Evolutionary conservation across 23 tunicate species (phyloP).

Genomic region (Ascidia mentula): DNA sequence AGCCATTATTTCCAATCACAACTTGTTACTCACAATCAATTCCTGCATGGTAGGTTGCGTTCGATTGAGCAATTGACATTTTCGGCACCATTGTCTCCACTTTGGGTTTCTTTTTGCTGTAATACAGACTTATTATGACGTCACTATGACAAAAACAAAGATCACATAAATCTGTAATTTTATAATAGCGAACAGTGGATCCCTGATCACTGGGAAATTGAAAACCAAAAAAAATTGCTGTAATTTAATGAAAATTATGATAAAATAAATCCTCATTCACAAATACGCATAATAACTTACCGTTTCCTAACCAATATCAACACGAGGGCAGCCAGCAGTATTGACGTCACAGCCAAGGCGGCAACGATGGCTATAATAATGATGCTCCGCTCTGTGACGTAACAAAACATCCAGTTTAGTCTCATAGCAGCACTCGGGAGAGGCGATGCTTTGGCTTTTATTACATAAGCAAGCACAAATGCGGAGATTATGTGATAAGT

Average conservation of each 20-base stretch:
- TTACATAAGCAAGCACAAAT: neutral
- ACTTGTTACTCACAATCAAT: slow-evolving; percentile 35
- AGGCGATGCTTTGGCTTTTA: too few relatives aligned
- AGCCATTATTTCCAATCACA: too few relatives aligned
- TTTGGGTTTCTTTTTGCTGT: slow-evolving; percentile 75
- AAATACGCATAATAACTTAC: slow-evolving; percentile 22
- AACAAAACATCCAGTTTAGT: neutral
- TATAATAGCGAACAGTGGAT: too few relatives aligned
- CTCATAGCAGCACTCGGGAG: neutral
- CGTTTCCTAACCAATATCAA: slow-evolving; percentile 75
- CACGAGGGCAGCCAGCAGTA: slow-evolving; percentile 73
- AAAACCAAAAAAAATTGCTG: too few relatives aligned
- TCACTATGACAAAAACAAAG: too few relatives aligned
- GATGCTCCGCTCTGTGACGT: slow-evolving; percentile 73
- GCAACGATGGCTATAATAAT: slow-evolving; percentile 84
- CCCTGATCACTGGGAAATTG: too few relatives aligned
- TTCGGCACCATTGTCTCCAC: slow-evolving; percentile 41
- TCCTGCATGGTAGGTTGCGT: slow-evolving; percentile 25
- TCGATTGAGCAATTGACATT: slow-evolving; percentile 23
- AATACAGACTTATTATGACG: neutral
- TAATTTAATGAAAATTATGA: neutral
- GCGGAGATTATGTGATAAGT: neutral
- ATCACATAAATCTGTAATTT: too few relatives aligned
- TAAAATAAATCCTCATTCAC: neutral
- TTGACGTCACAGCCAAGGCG: slow-evolving; percentile 75